These are phyloP conservation scores for Drosophila grimshawi DNA, from an alignment of 1,140 invertebrate genomes.

Conservation along the genomic window DNA sequence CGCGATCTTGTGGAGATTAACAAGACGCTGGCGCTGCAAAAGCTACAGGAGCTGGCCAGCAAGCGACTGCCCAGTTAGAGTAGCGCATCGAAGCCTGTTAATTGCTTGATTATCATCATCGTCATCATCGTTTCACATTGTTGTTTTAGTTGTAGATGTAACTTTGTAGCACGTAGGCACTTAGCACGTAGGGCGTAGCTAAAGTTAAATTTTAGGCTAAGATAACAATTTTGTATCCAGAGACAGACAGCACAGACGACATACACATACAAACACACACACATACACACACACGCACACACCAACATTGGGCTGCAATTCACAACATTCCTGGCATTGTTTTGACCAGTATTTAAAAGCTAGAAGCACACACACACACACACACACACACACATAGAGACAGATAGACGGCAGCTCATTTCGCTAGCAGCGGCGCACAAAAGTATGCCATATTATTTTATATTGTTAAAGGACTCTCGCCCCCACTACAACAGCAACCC, in stretches of 20 bases:
- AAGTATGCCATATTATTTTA: slow-evolving; percentile 79
- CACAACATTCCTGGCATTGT: slow-evolving; percentile 79
- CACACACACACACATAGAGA: slow-evolving; percentile 9
- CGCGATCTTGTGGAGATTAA: slow-evolving; percentile 83
- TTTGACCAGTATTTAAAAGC: slow-evolving; percentile 79
- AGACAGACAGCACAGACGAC: slow-evolving; percentile 23
- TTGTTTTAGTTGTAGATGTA: slow-evolving; percentile 71
- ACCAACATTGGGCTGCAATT: slow-evolving; percentile 54
- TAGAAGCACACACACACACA: slow-evolving; percentile 62
- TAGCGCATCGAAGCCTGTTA: slow-evolving; percentile 1
- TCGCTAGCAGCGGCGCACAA: slow-evolving; percentile 60
- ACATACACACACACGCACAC: slow-evolving; percentile 35
- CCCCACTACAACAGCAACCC: slow-evolving; percentile 20
- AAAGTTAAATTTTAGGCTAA: slow-evolving; percentile 58
- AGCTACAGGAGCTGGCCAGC: slow-evolving; percentile 78
- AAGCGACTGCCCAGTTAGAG: slow-evolving; percentile 77
- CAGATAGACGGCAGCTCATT: slow-evolving; percentile 40
- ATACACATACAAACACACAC: slow-evolving; percentile 29
- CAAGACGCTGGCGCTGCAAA: slow-evolving; percentile 81
- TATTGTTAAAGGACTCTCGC: slow-evolving; percentile 39
- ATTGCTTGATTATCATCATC: slow-evolving; percentile 35
- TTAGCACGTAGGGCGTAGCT: slow-evolving; percentile 50
- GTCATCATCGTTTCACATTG: slow-evolving; percentile 37
- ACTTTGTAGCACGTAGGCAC: slow-evolving; percentile 37
- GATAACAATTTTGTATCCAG: slow-evolving; percentile 43